These are phyloP conservation scores for Mastacembelus armatus DNA, from an alignment of 2,797 vertebrate genomes.

Conservation along the genomic window DNA sequence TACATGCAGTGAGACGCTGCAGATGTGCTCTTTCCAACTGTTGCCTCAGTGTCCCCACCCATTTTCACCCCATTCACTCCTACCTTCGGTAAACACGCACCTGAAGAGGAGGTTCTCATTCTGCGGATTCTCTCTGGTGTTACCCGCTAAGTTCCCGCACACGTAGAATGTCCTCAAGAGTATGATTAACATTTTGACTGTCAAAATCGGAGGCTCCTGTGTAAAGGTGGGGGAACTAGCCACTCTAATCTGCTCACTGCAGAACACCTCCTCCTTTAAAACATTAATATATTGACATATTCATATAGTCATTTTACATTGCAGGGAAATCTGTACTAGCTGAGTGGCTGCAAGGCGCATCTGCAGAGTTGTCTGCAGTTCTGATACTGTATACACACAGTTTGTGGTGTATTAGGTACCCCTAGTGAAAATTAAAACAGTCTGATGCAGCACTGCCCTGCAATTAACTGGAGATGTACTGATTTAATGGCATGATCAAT, in stretches of 20 bases:
- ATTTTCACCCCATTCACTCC: neutral
- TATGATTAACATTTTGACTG: constrained; percentile 14
- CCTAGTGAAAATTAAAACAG: too few species aligned
- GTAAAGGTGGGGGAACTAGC: neutral
- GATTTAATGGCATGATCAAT: too few species aligned
- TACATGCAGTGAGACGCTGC: constrained; percentile 20
- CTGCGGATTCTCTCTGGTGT: constrained; percentile 12
- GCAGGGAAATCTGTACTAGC: too few species aligned
- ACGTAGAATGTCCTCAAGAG: constrained; percentile 32
- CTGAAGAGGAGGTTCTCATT: constrained; percentile 16
- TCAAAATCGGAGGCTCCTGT: constrained; percentile 2
- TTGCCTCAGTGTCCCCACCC: constrained; percentile 21
- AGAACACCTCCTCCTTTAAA: neutral
- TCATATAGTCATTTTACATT: neutral
- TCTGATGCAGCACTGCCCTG: too few species aligned
- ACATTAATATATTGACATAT: neutral
- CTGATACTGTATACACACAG: too few species aligned
- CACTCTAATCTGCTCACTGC: neutral
- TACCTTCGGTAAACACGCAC: constrained; percentile 8
- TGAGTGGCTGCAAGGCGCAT: neutral
- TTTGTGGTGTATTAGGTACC: too few species aligned
- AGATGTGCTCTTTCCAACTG: constrained; percentile 19
- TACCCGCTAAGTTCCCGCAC: constrained; percentile 13
- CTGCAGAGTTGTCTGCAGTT: neutral
- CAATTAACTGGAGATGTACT: too few species aligned